phyloP scores from a whole-genome alignment of 2,888 invertebrate genomes.

The Hetaerina titia region DNA sequence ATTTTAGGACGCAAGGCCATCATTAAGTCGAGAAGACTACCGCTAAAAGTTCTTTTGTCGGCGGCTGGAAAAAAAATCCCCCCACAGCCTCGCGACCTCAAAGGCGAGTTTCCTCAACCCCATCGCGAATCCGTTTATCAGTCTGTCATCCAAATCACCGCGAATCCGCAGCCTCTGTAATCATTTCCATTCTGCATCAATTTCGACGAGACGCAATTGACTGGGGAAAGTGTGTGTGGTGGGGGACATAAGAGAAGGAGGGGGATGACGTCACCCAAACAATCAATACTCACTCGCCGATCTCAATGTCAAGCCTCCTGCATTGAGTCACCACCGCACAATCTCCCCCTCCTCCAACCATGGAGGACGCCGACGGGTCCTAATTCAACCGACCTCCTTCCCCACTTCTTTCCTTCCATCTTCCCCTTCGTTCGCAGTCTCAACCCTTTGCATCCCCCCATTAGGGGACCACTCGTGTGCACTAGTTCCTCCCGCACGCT shows the following conservation, averaged over 20 bases:
- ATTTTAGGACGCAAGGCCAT: background rate
- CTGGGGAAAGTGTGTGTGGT: background rate
- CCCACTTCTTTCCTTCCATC: no score
- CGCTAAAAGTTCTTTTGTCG: background rate
- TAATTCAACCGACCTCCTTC: no score
- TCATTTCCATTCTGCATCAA: background rate
- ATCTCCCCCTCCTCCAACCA: background rate
- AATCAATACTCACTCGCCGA: background rate
- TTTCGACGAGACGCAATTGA: background rate
- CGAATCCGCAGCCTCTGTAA: background rate
- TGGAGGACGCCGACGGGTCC: no score
- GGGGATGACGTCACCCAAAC: background rate
- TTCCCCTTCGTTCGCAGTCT: no score
- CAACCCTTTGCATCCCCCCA: no score
- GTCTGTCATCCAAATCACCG: background rate
- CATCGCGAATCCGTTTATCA: background rate
- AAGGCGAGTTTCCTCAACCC: background rate
- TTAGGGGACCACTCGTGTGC: no score
- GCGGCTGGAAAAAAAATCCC: background rate
- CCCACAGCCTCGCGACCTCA: background rate
- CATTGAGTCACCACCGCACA: background rate
- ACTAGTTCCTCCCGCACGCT: no score
- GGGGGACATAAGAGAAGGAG: background rate
- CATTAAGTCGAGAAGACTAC: background rate
- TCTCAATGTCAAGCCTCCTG: slow-evolving; percentile 6